Evolutionary conservation across 2,888 invertebrate genomes (phyloP), one percentile per base, ranked within the genome.

Genomic region (Adelphocoris suturalis): DNA sequence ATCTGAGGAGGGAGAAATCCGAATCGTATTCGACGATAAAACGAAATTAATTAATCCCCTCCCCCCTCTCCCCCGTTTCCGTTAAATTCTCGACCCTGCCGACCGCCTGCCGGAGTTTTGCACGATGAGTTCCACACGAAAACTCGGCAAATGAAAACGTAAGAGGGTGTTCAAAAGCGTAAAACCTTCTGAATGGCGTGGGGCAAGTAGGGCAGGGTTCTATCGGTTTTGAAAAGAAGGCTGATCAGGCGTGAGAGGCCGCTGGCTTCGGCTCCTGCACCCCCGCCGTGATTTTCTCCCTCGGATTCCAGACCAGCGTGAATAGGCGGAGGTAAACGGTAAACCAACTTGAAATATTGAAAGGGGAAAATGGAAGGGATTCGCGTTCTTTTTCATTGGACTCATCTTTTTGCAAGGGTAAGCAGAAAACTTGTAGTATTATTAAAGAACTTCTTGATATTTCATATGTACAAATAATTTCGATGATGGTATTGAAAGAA

Each of bases 21-120:
- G 61, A 61, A 61, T n/a, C 61, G n/a, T 61, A 61, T 61, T 61
- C 61, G 61, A 61, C 61, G 61, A 61, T 61, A 61, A 61, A 61
- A 61, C 61, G n/a, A 61, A 61, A 61, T 61, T 61, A 61, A 19
- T 52, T 61, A 19, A 61, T 61, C 61, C 16, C 2, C 9, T n/a
- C 61, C 61, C 19, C 9, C 0, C 61, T n/a, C 14, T n/a, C 16
- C 61, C n/a, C 19, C n/a, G 19, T n/a, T n/a, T 61, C 61, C 61
- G 16, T 61, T 61, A 14, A 16, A n/a, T 61, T 61, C 61, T 19
- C 61, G 2, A 3, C 16, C n/a, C n/a, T 61, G 2, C 52, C 37
- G 5, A 12, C 16, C 16, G 16, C 0, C 61, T 61, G 19, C n/a
- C 19, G 61, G 16, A 61, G 61, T 61, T 61, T 61, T 61, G 61